Evolutionary conservation across 2,888 invertebrate genomes (phyloP), one percentile per base, ranked within the genome.

Genomic region (Drosophila glabriapex): DNA sequence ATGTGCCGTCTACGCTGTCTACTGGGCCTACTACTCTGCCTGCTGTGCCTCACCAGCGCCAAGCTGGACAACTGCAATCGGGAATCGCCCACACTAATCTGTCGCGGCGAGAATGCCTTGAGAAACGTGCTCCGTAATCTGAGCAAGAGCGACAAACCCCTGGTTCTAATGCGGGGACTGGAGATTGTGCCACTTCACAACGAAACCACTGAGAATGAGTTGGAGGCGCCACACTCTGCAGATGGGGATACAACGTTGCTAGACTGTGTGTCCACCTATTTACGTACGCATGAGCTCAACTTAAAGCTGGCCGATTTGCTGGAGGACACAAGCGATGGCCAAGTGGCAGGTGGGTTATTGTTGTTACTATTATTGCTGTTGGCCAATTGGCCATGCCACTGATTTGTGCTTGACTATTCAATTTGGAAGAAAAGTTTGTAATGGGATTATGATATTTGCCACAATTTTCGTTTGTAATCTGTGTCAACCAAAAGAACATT

Each of bases 281-380:
- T 97, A 4, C 95, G 95, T 88, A 95, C 95, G 3, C 96, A 97
- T 78, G 97, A 97, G 90, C 91, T 97, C 22, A 95, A 96, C 87
- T 95, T 97, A 69, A 96, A 95, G 85, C 92, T 97, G 63, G 95
- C 95, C 0, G 96, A 95, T 89, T 92, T 97, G 75, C 94, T 97
- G 67, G 87, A 91, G 25, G 91, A 91, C 50, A 83, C 83, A 9
- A 56, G 6, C 9, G 61, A 52, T 9, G 73, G 53, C 5, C 67
- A 76, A 58, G 65, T 66, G 25, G 53, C 88, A 69, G 85, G 85
- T 85, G 58, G 35, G 83, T 46, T 9, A 9, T 46, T 25, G 16
- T n/a, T 28, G 25, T 25, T 25, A 19, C 19, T 19, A 16, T 46
- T 25, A 25, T n/a, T 37, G 25, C 19, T 25, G 25, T 19, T 35